Conservation (phyloP, 2,888 invertebrate genomes). For the Andricus quercusramuli region DNA sequence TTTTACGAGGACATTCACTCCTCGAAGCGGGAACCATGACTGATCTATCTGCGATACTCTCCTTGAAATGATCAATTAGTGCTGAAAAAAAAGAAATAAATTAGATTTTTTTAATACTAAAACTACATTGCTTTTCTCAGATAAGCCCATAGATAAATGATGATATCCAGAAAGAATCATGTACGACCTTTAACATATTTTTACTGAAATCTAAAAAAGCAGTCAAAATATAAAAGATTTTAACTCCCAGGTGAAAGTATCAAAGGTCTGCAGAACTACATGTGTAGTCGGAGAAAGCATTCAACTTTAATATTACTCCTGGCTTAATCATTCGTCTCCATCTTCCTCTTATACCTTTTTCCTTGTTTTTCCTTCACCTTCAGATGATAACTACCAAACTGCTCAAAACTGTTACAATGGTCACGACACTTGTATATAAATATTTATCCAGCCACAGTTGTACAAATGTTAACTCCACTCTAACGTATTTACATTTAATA, state of each 20-base stretch:
- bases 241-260: conserved; percentile 4
- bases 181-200: no score
- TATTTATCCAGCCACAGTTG: no score
- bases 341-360: neutral
- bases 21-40: conserved; percentile 34
- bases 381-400: neutral
- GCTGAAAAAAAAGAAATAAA: neutral
- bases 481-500: no score
- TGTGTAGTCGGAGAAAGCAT: conserved; percentile 12
- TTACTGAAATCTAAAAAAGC: no score
- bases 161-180: no score
- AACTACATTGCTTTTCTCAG: no score
- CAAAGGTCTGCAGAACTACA: conserved; percentile 6
- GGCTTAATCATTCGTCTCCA: neutral
- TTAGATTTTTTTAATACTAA: no score
- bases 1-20: conserved; percentile 36
- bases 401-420: no score
- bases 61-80: conserved; percentile 7
- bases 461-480: no score
- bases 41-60: conserved; percentile 24
- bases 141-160: no score
- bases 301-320: neutral
- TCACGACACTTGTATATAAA: no score
- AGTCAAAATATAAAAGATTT: neutral
- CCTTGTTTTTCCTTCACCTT: neutral